A percentile compares a stretch with the other conserved stretches of the same genome.
These are phyloP conservation scores for Nymphicus hollandicus DNA, from an alignment of 2,113 vertebrate genomes.

Conservation along the genomic window DNA sequence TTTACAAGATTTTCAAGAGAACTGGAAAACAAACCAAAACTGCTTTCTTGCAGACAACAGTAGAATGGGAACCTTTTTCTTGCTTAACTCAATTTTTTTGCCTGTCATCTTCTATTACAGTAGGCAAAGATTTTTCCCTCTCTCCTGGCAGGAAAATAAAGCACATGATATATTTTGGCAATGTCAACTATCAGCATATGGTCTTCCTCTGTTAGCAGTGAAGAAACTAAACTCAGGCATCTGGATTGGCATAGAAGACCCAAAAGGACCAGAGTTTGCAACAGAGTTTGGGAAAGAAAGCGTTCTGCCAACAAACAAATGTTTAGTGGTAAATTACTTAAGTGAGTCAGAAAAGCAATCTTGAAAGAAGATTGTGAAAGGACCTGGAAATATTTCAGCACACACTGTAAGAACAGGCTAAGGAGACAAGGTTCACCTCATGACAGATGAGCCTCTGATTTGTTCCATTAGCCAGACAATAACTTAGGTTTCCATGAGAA, in stretches of 20 bases:
- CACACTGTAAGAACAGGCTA: background rate
- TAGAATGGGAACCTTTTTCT: background rate
- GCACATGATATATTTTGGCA: slow-evolving; percentile 22
- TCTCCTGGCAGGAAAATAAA: background rate
- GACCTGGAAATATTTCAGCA: background rate
- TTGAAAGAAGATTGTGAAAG: background rate
- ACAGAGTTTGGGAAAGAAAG: background rate
- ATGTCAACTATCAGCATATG: slow-evolving; percentile 26
- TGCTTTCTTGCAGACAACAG: background rate
- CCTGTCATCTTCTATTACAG: background rate
- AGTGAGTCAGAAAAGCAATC: background rate
- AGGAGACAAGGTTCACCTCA: background rate
- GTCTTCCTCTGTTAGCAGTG: background rate
- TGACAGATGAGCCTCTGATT: background rate
- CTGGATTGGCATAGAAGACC: background rate
- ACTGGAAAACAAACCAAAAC: background rate
- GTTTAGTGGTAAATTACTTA: background rate
- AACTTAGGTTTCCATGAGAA: background rate
- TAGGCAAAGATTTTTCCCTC: background rate
- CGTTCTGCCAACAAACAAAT: slow-evolving; percentile 14
- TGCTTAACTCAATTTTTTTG: background rate
- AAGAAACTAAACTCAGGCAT: slow-evolving; percentile 22
- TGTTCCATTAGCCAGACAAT: background rate
- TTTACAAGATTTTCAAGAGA: background rate
- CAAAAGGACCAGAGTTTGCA: background rate